Conservation (phyloP, 2,113 vertebrate genomes). For the Thinocorus orbignyianus region DNA sequence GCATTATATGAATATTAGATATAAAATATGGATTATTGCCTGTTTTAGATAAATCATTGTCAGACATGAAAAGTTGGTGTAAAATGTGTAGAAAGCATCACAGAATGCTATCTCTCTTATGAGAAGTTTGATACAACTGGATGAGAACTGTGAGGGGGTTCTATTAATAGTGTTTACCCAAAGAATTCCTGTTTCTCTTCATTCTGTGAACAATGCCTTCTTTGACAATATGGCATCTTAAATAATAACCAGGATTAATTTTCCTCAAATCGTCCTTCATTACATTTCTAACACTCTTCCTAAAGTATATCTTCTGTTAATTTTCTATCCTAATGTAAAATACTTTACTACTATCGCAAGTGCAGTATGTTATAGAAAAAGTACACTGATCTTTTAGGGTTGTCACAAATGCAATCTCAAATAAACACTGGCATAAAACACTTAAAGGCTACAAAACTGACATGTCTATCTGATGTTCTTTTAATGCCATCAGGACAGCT, state of each 20-base stretch:
- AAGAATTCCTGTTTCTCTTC: not conserved
- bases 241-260: not conserved
- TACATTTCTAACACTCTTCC: not conserved
- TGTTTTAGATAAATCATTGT: not conserved
- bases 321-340: not conserved
- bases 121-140: not conserved
- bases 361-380: not conserved
- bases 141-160: accelerated
- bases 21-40: not conserved
- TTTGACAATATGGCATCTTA: not conserved
- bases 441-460: not conserved
- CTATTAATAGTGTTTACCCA: not conserved
- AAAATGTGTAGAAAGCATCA: not conserved
- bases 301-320: not conserved
- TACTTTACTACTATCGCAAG: not conserved
- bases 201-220: not conserved
- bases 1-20: not conserved
- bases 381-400: not conserved
- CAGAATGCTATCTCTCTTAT: not conserved
- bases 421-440: not conserved
- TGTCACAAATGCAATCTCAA: not conserved
- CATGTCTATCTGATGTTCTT: not conserved
- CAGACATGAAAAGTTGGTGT: accelerated
- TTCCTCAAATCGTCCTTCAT: not conserved
- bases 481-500: not conserved